A percentile compares a stretch with the other conserved stretches of the same genome.
Evolutionary conservation across 2,797 vertebrate genomes (phyloP).

Genomic region (Heliangelus exortis): DNA sequence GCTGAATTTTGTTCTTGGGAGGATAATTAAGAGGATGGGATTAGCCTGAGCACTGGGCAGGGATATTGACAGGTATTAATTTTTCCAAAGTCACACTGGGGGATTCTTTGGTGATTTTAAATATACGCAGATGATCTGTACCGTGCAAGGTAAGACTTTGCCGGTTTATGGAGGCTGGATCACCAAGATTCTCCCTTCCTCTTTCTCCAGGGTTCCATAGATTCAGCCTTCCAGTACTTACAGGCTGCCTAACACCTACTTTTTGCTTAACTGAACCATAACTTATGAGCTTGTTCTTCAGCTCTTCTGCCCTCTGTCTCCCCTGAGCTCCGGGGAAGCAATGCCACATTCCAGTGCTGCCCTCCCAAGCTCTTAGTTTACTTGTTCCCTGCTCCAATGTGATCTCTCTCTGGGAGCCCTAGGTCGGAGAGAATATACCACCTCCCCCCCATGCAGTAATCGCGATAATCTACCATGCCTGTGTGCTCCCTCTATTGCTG

Average conservation of each 20-base stretch:
- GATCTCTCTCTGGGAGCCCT: not conserved
- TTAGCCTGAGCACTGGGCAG: not conserved
- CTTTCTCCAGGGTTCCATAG: not conserved
- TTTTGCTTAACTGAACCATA: not conserved
- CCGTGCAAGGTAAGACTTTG: not conserved
- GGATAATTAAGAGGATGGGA: not conserved
- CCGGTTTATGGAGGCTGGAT: not conserved
- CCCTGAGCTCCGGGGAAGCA: not conserved
- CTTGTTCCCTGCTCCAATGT: not conserved
- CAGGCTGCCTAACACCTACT: fast-evolving
- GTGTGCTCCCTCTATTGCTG: not conserved
- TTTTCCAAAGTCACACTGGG: not conserved
- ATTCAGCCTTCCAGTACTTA: not conserved
- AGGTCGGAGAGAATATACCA: not conserved
- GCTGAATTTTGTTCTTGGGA: slow-evolving; percentile 17
- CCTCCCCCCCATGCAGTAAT: not conserved
- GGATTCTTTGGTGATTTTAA: not conserved
- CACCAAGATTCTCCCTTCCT: not conserved
- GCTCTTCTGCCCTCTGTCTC: not conserved
- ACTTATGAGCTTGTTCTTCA: not conserved
- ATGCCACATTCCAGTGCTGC: not conserved
- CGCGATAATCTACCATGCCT: not conserved
- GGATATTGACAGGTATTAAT: not conserved
- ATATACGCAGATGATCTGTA: fast-evolving
- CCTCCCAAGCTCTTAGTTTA: not conserved